These are phyloP conservation scores for Hermodice carunculata DNA, from an alignment of 2,888 invertebrate species.

Conservation along the genomic window DNA sequence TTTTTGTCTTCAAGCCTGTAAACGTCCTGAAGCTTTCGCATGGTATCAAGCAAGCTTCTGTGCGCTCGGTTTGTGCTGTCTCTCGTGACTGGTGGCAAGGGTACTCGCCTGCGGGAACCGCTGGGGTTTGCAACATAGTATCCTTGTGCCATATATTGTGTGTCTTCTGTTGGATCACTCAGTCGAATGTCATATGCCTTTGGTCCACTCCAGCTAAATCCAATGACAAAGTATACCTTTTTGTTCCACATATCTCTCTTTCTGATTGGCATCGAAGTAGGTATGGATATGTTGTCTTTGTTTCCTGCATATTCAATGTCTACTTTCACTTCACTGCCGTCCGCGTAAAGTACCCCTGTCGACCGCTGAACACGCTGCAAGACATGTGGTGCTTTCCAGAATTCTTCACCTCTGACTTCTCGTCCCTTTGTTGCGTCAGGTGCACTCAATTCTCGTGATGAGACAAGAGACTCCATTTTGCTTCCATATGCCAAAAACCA, in stretches of 20 bases:
- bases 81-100: no score
- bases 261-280: slow-evolving; percentile 42
- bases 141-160: no score
- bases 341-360: slow-evolving; percentile 37
- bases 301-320: slow-evolving; percentile 32
- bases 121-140: no score
- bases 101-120: no score
- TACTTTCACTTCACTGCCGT: slow-evolving; percentile 39
- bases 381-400: slow-evolving; percentile 40
- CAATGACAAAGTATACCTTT: slow-evolving; percentile 48
- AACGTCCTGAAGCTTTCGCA: no score
- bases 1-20: no score
- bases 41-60: no score
- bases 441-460: slow-evolving; percentile 34
- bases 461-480: slow-evolving; percentile 34
- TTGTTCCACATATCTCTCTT: slow-evolving; percentile 44
- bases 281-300: slow-evolving; percentile 36
- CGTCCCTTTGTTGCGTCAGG: neutral
- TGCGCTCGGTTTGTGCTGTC: no score
- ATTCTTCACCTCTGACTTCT: slow-evolving; percentile 26
- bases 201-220: slow-evolving; percentile 50
- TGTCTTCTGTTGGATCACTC: slow-evolving; percentile 30
- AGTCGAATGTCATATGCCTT: slow-evolving; percentile 45
- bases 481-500: slow-evolving; percentile 47
- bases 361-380: slow-evolving; percentile 37